A percentile compares a stretch with the other conserved stretches of the same genome.
phyloP scores from a whole-genome alignment of 2,888 invertebrate genomes.

The Creontiades dilutus region DNA sequence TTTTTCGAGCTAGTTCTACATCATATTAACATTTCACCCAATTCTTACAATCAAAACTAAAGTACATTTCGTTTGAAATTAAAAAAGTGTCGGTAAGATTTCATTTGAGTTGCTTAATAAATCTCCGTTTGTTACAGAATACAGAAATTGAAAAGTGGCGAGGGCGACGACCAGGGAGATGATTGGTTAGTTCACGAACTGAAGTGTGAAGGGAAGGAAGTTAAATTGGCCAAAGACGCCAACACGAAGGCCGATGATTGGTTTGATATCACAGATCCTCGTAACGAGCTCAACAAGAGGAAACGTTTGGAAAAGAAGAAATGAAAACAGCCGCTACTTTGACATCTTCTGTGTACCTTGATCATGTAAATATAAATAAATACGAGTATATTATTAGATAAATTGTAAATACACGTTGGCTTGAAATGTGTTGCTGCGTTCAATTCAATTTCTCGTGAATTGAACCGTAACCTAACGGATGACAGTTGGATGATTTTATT shows the following conservation, averaged over 20 bases:
- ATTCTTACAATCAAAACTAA: too few relatives aligned
- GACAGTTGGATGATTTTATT: too few relatives aligned
- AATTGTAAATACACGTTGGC: background rate
- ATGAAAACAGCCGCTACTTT: background rate
- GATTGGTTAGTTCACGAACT: slow-evolving; percentile 75
- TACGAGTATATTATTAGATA: background rate
- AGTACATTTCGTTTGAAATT: too few relatives aligned
- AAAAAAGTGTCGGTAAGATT: too few relatives aligned
- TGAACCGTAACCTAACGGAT: too few relatives aligned
- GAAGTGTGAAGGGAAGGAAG: slow-evolving; percentile 67
- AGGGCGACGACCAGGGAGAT: slow-evolving; percentile 76
- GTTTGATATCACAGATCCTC: slow-evolving; percentile 97
- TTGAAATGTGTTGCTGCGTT: background rate
- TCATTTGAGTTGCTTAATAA: too few relatives aligned
- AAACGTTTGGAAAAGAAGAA: slow-evolving; percentile 83
- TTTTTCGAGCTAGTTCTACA: too few relatives aligned
- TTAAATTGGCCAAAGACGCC: slow-evolving; percentile 90
- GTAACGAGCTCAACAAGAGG: slow-evolving; percentile 95
- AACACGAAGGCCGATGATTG: slow-evolving; percentile 95
- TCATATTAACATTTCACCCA: too few relatives aligned
- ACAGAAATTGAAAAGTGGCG: slow-evolving; percentile 45
- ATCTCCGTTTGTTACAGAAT: background rate
- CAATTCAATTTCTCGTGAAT: too few relatives aligned
- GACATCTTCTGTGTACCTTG: background rate
- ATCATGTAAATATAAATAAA: background rate